A percentile compares a stretch with the other conserved stretches of the same genome.
Conservation (phyloP, 2,888 invertebrate species). For the Cantharis flavilabris region DNA sequence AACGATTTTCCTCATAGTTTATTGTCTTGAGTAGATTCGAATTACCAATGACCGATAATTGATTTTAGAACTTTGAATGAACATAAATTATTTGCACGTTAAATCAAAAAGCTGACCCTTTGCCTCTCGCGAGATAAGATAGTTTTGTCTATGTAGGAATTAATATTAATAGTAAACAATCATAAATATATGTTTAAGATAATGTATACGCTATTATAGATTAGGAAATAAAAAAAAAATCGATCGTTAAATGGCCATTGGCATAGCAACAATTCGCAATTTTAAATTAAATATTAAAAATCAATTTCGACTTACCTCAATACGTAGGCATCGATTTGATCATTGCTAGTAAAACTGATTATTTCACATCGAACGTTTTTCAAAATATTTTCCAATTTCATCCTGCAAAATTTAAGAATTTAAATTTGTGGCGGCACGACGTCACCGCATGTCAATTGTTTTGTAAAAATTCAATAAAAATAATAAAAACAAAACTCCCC, state of each 20-base stretch:
- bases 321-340: slow-evolving; percentile 93
- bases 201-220: background rate
- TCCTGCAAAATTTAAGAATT: slow-evolving; percentile 63
- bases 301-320: slow-evolving; percentile 73
- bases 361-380: slow-evolving; percentile 95
- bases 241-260: background rate
- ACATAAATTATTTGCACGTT: background rate
- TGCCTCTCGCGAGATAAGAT: background rate
- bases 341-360: slow-evolving; percentile 87
- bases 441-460: background rate
- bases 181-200: background rate
- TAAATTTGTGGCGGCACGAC: background rate
- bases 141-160: background rate
- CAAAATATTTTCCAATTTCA: slow-evolving; percentile 85
- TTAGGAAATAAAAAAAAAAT: background rate
- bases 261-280: background rate
- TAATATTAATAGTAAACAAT: background rate
- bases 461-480: background rate
- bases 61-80: background rate
- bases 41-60: background rate
- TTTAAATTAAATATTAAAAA: slow-evolving; percentile 1
- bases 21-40: background rate
- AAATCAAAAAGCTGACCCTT: background rate
- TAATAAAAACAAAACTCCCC: background rate
- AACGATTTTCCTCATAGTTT: background rate